Conservation (phyloP, 2,888 invertebrate species). For the Orthonychiurus folsomi region DNA sequence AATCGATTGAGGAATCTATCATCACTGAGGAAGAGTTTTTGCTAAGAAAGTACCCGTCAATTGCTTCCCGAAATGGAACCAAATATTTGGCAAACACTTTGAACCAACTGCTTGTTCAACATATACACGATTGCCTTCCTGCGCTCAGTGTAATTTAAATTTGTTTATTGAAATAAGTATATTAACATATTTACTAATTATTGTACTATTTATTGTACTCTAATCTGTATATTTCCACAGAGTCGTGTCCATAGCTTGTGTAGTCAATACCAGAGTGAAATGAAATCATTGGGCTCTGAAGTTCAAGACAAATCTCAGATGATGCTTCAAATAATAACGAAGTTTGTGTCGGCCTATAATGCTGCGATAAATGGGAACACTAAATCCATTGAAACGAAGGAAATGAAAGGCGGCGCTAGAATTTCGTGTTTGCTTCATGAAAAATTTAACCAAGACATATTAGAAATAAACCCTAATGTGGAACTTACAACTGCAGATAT, state of each 20-base stretch:
- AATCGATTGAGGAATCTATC: constrained; percentile 62
- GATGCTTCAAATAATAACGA: constrained; percentile 93
- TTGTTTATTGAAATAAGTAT: constrained; percentile 35
- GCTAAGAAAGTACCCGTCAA: constrained; percentile 93
- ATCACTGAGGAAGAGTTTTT: constrained; percentile 92
- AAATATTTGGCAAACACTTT: constrained; percentile 93
- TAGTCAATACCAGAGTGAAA: constrained; percentile 91
- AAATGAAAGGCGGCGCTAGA: constrained; percentile 96
- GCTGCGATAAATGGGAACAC: constrained; percentile 97
- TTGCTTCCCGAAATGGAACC: constrained; percentile 93
- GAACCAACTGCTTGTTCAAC: constrained; percentile 95
- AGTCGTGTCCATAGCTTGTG: constrained; percentile 96
- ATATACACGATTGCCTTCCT: constrained; percentile 95
- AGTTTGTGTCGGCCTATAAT: constrained; percentile 97
- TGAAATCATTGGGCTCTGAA: constrained; percentile 95
- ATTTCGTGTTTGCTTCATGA: constrained; percentile 99
- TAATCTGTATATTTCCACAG: constrained; percentile 46
- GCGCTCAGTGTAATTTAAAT: constrained; percentile 97
- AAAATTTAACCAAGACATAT: constrained; percentile 88
- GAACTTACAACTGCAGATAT: constrained; percentile 91
- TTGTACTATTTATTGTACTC: neutral
- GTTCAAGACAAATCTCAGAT: constrained; percentile 94
- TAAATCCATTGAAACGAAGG: constrained; percentile 94
- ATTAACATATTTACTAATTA: neutral
- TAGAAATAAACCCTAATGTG: constrained; percentile 87